Percentiles rank a stretch among this genome's conserved stretches.
These are phyloP conservation scores for Drosophila yooni DNA, from an alignment of 2,888 invertebrate species.

Conservation along the genomic window DNA sequence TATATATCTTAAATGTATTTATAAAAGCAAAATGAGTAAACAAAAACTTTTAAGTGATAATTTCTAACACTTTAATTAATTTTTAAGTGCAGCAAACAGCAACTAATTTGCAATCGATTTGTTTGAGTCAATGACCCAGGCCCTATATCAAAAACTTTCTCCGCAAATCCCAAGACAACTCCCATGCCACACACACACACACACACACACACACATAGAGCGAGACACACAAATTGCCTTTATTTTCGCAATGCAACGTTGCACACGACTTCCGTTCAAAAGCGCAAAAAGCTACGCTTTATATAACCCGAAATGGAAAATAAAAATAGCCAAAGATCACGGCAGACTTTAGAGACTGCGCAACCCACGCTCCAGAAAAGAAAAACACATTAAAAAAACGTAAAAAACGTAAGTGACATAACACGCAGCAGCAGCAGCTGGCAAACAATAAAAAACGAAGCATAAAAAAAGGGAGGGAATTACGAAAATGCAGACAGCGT, in stretches of 20 bases:
- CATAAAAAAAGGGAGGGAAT: constrained; percentile 30
- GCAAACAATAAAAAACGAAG: constrained; percentile 6
- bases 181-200: constrained; percentile 25
- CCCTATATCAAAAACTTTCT: constrained; percentile 40
- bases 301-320: constrained; percentile 48
- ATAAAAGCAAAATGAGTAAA: neutral
- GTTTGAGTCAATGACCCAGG: constrained; percentile 47
- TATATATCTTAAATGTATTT: neutral
- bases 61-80: neutral
- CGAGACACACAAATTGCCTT: constrained; percentile 33
- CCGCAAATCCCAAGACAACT: constrained; percentile 40
- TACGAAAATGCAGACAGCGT: constrained; percentile 66
- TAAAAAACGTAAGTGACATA: constrained; percentile 49
- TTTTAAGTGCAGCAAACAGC: neutral
- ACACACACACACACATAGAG: constrained; percentile 1
- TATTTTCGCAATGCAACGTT: constrained; percentile 74
- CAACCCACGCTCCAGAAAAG: constrained; percentile 54
- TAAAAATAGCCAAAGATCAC: constrained; percentile 21
- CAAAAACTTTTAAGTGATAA: neutral
- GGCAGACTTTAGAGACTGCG: constrained; percentile 5
- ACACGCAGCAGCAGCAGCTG: constrained; percentile 19
- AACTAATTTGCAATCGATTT: constrained; percentile 15
- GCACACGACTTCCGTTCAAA: constrained; percentile 72
- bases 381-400: constrained; percentile 45
- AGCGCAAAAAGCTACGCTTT: constrained; percentile 46